These are phyloP conservation scores for Fukomys damarensis DNA, from an alignment of 2,113 vertebrate genomes.

Conservation along the genomic window DNA sequence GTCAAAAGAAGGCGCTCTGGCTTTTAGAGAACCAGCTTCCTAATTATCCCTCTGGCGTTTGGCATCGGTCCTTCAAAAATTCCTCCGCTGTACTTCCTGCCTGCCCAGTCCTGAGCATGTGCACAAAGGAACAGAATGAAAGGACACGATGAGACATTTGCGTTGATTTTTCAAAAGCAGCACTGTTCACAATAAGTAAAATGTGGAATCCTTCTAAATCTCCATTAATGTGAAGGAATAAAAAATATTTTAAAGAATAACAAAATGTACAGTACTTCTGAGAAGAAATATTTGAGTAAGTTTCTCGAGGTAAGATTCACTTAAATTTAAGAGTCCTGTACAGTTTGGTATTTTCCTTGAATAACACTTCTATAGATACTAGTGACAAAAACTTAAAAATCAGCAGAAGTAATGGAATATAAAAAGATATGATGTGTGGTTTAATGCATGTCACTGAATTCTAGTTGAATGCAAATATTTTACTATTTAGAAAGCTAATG, in stretches of 20 bases:
- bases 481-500: neutral
- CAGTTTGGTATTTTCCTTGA: neutral
- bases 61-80: neutral
- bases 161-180: neutral
- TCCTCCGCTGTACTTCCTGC: neutral
- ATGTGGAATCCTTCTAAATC: neutral
- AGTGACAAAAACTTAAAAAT: neutral
- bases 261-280: neutral
- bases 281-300: neutral
- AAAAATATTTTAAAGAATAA: neutral
- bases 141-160: neutral
- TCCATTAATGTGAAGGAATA: neutral
- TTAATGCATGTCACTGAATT: neutral
- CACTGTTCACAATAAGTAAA: neutral
- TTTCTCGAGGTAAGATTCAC: neutral
- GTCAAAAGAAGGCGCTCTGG: too few relatives aligned
- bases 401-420: neutral
- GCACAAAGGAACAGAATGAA: neutral
- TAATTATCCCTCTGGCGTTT: neutral
- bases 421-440: neutral
- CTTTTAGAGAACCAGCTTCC: too few relatives aligned
- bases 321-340: neutral
- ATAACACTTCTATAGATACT: neutral
- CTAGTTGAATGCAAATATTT: neutral
- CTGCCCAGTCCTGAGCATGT: neutral